These are phyloP conservation scores for Gila robusta DNA, from an alignment of 2,797 vertebrate genomes.

Conservation along the genomic window DNA sequence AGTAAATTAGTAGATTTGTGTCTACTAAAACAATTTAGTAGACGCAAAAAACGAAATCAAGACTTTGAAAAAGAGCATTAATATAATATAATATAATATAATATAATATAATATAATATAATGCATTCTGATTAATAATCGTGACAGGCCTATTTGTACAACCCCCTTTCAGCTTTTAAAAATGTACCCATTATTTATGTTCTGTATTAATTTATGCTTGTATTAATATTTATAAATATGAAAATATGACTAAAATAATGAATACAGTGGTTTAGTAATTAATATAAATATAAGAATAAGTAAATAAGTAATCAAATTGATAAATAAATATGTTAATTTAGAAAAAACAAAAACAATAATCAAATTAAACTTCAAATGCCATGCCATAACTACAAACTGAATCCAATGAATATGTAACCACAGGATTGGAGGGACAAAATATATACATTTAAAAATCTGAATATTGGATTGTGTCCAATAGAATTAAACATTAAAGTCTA, in stretches of 20 bases:
- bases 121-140: not conserved
- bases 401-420: not conserved
- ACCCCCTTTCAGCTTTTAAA: not conserved
- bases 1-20: no score
- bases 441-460: not conserved
- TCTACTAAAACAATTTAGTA: no score
- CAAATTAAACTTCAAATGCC: not conserved
- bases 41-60: no score
- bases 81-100: no score
- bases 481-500: not conserved
- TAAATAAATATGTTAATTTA: not conserved
- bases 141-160: not conserved
- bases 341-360: not conserved
- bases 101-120: no score
- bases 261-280: not conserved
- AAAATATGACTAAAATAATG: not conserved
- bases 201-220: no score
- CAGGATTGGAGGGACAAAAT: not conserved
- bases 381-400: not conserved
- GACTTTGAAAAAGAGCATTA: no score
- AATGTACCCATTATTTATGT: not conserved
- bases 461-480: not conserved
- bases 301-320: not conserved
- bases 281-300: not conserved
- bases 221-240: not conserved